Conservation (phyloP, 2,113 vertebrate species). For the Speoplatyrhinus poulsoni region DNA sequence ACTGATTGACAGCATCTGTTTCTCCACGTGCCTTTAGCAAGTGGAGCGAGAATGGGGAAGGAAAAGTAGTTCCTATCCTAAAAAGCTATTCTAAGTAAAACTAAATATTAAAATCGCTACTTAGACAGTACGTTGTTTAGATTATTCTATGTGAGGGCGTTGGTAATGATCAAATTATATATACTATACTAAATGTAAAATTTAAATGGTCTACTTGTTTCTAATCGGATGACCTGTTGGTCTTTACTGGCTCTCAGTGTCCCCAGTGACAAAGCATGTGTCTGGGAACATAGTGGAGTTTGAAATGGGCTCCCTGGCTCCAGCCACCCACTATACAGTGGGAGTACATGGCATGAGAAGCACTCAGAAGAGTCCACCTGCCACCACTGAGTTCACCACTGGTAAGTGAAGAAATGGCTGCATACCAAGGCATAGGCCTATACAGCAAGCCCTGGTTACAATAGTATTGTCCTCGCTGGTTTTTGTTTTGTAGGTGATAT, state of each 20-base stretch:
- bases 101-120: too few relatives aligned
- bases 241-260: conserved; percentile 58
- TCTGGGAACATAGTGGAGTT: conserved; percentile 89
- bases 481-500: background rate
- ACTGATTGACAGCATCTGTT: too few relatives aligned
- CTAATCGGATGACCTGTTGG: too few relatives aligned
- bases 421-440: background rate
- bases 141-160: too few relatives aligned
- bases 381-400: conserved; percentile 85
- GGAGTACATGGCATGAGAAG: conserved; percentile 81
- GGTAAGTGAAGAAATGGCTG: conserved; percentile 64
- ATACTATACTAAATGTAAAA: too few relatives aligned
- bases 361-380: conserved; percentile 73
- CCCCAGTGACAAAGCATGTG: conserved; percentile 79
- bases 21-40: too few relatives aligned
- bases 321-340: conserved; percentile 83
- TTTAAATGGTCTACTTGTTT: too few relatives aligned
- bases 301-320: conserved; percentile 80
- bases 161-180: too few relatives aligned
- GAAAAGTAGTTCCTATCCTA: too few relatives aligned
- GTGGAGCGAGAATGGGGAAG: too few relatives aligned
- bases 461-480: background rate
- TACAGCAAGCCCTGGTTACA: background rate
- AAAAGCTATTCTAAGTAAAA: too few relatives aligned
- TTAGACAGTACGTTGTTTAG: too few relatives aligned